phyloP scores from a whole-genome alignment of 2,888 invertebrate species.

The Megastigmus dorsalis region DNA sequence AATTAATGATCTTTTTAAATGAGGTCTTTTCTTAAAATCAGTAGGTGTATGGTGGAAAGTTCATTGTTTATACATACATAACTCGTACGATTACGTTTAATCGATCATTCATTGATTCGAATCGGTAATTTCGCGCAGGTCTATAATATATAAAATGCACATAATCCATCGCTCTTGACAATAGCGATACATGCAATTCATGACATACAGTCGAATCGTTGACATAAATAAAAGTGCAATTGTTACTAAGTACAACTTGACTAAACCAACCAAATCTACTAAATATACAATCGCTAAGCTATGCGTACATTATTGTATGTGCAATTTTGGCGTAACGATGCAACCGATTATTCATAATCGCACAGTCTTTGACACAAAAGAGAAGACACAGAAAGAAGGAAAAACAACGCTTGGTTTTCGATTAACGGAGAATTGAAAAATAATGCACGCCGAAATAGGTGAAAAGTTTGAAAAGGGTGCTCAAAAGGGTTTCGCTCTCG shows the following conservation, averaged over 20 bases:
- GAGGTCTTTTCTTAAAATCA: neutral
- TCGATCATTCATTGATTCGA: neutral
- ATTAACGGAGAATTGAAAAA: neutral
- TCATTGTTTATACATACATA: neutral
- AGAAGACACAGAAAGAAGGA: too few species aligned
- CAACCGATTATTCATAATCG: neutral
- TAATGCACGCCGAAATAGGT: too few species aligned
- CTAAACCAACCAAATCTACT: too few species aligned
- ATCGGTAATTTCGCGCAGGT: too few species aligned
- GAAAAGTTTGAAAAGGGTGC: slow-evolving; percentile 5
- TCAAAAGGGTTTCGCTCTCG: neutral
- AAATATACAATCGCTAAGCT: neutral
- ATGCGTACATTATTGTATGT: too few species aligned
- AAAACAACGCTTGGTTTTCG: slow-evolving; percentile 8
- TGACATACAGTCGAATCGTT: too few species aligned
- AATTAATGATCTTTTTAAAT: neutral
- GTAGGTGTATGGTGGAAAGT: neutral
- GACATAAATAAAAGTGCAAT: too few species aligned
- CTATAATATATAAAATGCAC: too few species aligned
- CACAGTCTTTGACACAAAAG: slow-evolving; percentile 21
- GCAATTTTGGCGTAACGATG: too few species aligned
- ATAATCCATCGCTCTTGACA: neutral
- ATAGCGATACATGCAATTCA: too few species aligned
- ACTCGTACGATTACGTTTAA: neutral
- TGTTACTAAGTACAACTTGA: too few species aligned